Evolutionary conservation across 2,888 invertebrate species (phyloP).

Genomic region (Malacosoma neustria): DNA sequence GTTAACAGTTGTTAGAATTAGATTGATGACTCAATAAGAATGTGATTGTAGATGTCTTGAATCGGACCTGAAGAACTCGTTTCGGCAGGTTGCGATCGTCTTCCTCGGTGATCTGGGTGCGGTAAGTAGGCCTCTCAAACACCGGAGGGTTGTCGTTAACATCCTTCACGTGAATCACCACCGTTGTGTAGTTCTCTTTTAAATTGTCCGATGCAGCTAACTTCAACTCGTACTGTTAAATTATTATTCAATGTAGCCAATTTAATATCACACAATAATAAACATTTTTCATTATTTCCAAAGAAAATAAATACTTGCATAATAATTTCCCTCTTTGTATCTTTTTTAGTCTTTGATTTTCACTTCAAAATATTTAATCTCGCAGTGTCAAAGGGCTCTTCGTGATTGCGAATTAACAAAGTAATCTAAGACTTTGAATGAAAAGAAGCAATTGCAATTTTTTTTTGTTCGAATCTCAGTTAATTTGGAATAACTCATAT

Average conservation of each 20-base stretch:
- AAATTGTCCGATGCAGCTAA: constrained; percentile 96
- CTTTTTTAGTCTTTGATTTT: too few relatives aligned
- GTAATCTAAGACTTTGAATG: constrained; percentile 34
- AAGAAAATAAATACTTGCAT: too few relatives aligned
- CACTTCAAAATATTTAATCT: too few relatives aligned
- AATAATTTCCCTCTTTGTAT: too few relatives aligned
- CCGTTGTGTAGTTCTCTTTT: constrained; percentile 97
- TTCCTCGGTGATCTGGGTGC: constrained; percentile 96
- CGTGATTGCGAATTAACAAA: constrained; percentile 22
- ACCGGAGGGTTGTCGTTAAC: constrained; percentile 99
- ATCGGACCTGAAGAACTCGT: constrained; percentile 89
- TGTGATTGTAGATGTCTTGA: constrained; percentile 73
- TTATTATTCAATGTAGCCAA: constrained; percentile 8
- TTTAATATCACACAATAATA: too few relatives aligned
- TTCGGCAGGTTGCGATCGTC: constrained; percentile 96
- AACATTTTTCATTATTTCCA: too few relatives aligned
- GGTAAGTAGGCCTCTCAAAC: constrained; percentile 95
- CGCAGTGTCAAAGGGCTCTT: constrained; percentile 1
- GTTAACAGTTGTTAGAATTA: constrained; percentile 8
- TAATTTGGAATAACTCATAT: too few relatives aligned
- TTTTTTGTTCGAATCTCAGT: too few relatives aligned
- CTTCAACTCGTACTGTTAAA: constrained; percentile 90
- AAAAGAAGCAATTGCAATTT: too few relatives aligned
- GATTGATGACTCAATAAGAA: constrained; percentile 29
- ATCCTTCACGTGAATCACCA: constrained; percentile 97